Conservation (phyloP, 2,797 vertebrate species). For the Coluber constrictor region DNA sequence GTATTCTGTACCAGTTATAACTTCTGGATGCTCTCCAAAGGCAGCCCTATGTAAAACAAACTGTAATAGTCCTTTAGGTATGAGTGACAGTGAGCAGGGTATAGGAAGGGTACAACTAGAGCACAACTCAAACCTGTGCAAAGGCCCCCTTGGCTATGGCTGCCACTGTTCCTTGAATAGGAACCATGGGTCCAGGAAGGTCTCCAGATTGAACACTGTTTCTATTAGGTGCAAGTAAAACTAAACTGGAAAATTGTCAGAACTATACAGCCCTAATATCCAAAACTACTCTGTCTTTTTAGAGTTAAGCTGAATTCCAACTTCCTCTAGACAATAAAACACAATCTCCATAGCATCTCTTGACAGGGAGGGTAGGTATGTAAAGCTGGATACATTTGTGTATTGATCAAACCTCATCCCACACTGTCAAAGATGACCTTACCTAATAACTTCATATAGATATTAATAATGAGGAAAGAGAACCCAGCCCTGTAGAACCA, state of each 20-base stretch:
- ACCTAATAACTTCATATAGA: not conserved
- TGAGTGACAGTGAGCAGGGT: not conserved
- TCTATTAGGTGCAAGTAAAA: not conserved
- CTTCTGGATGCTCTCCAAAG: not conserved
- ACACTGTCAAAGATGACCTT: not conserved
- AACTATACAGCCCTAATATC: not conserved
- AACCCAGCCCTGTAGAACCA: not conserved
- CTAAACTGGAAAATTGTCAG: not conserved
- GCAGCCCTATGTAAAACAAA: not conserved
- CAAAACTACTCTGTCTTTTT: not conserved
- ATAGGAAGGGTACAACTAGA: not conserved
- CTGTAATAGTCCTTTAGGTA: not conserved
- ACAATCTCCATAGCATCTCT: not conserved
- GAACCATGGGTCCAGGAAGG: not conserved
- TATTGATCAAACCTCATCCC: not conserved
- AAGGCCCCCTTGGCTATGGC: not conserved
- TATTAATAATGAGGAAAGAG: not conserved
- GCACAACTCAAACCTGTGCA: not conserved
- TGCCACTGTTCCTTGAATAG: not conserved
- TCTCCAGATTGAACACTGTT: not conserved
- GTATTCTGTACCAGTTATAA: not conserved
- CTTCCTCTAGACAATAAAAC: not conserved
- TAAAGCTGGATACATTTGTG: not conserved
- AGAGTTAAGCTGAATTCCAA: not conserved
- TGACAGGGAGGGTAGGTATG: not conserved